These are phyloP conservation scores for Pristionchus arcanus DNA, from an alignment of 2,888 invertebrate species.

Conservation along the genomic window DNA sequence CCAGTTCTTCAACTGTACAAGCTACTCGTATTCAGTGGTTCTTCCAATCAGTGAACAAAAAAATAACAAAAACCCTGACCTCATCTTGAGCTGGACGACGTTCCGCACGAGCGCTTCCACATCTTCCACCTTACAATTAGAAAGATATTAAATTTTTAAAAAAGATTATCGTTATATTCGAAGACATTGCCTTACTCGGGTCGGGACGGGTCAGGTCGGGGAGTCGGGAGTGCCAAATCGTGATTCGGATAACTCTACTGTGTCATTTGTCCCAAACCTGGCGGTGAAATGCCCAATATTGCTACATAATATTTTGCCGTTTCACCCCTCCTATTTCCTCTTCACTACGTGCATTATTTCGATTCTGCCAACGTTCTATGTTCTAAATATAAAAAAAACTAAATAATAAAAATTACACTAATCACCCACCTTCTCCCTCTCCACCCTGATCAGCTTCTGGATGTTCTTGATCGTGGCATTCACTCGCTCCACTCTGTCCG, in stretches of 20 bases:
- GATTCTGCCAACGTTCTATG: too few species aligned
- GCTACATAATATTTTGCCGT: too few species aligned
- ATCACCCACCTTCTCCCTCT: conserved; percentile 27
- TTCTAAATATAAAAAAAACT: not conserved
- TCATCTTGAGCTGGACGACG: conserved; percentile 27
- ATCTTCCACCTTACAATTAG: conserved; percentile 1
- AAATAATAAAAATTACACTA: not conserved
- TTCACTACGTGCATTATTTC: too few species aligned
- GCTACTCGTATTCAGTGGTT: not conserved
- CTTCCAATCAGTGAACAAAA: too few species aligned
- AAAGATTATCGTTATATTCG: too few species aligned
- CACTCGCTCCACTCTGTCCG: conserved; percentile 7
- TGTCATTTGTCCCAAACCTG: too few species aligned
- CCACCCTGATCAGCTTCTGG: not conserved
- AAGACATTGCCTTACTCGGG: too few species aligned
- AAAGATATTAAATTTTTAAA: not conserved
- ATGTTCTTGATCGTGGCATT: conserved; percentile 39
- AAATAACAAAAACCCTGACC: not conserved
- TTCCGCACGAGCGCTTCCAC: conserved; percentile 45
- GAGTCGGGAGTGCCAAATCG: too few species aligned
- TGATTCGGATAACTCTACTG: too few species aligned
- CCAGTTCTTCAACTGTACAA: not conserved
- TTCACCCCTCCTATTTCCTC: too few species aligned
- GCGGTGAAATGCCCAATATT: too few species aligned
- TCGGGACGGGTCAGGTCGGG: too few species aligned